Base-by-base conservation (phyloP, 2,113 vertebrate species). In the Eclectus roratus region DNA sequence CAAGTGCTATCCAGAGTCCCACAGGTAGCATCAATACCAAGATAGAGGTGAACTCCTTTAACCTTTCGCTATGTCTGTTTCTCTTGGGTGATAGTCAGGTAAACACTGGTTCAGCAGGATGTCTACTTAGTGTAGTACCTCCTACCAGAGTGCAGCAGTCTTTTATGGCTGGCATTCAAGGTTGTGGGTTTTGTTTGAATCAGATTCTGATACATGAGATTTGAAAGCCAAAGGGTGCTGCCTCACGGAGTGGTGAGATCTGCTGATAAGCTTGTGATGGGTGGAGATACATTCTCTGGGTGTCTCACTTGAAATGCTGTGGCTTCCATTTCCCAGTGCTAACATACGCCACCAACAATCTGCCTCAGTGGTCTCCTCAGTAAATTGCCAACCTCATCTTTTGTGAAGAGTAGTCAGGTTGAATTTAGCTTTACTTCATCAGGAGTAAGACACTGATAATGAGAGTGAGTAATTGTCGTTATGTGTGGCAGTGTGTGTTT, bases 211-310 rank as follows among this genome's bases (percentile, higher is more conserved):
- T 58, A 37, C 5, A 9, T 27, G 79, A 86, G 72, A 20, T 80
- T 21, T 74, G 76, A 92, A 84, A 93, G 85, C 17, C 64, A 53
- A 72, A 73, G 65, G 33, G 43, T 89, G 53, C 83, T 35, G 35
- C 80, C 74, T 79, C 41, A 28, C 10, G 5, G 29, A 3, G 68
- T 15, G 35, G 55, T 24, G 47, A 39, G 88, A 24, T 76, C 11
- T n/a, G 33, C 55, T 31, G 50, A 17, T 49, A 33, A 25, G 2
- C 70, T 44, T 44, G 28, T 73, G 60, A 80, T 63, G 41, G 81
- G 33, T 65, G 70, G 29, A 55, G 55, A 15, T 29, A 17, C 0
- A 1, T 63, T 33, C 31, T 35, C 29, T 1, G 13, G 39, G 49
- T 58, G 18, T 63, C 17, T 79, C 35, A 2, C 33, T 55, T n/a